phyloP scores from a whole-genome alignment of 2,888 invertebrate species.

The Ametastegia equiseti region DNA sequence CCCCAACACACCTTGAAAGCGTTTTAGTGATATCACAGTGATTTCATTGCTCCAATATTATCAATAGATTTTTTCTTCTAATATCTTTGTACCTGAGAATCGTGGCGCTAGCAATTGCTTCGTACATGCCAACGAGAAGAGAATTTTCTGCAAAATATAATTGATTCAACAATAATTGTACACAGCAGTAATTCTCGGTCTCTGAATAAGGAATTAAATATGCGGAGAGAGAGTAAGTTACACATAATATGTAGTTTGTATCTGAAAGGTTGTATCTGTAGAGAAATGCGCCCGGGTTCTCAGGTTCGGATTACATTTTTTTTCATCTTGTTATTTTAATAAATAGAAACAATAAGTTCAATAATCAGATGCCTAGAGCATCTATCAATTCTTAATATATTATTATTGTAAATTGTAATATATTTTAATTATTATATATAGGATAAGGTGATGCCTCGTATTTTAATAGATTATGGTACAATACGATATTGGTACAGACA shows the following conservation, averaged over 20 bases:
- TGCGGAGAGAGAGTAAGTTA: too few relatives aligned
- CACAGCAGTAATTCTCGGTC: background rate
- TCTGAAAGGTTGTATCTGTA: background rate
- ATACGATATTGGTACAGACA: conserved; percentile 23
- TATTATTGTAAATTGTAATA: conserved; percentile 36
- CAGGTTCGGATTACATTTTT: conserved; percentile 30
- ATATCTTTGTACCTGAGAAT: conserved; percentile 30
- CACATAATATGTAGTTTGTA: too few relatives aligned
- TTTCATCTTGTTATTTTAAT: conserved; percentile 28
- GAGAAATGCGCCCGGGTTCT: background rate
- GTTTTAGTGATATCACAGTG: conserved; percentile 75
- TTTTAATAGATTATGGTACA: conserved; percentile 28
- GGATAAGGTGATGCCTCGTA: conserved; percentile 31
- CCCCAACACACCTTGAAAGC: conserved; percentile 72
- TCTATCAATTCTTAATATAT: conserved; percentile 50
- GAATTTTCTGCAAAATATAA: conserved; percentile 37
- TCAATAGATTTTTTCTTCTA: conserved; percentile 67
- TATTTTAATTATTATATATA: conserved; percentile 21
- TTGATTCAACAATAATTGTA: background rate
- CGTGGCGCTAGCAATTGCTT: conserved; percentile 25
- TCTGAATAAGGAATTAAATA: too few relatives aligned
- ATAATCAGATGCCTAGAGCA: conserved; percentile 58
- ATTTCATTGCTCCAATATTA: conserved; percentile 75
- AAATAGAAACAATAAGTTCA: conserved; percentile 58
- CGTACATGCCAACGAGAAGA: conserved; percentile 11